Percentiles rank a stretch among this genome's conserved stretches.
Conservation (phyloP, 2,797 vertebrate species). For the Sciaenops ocellatus region DNA sequence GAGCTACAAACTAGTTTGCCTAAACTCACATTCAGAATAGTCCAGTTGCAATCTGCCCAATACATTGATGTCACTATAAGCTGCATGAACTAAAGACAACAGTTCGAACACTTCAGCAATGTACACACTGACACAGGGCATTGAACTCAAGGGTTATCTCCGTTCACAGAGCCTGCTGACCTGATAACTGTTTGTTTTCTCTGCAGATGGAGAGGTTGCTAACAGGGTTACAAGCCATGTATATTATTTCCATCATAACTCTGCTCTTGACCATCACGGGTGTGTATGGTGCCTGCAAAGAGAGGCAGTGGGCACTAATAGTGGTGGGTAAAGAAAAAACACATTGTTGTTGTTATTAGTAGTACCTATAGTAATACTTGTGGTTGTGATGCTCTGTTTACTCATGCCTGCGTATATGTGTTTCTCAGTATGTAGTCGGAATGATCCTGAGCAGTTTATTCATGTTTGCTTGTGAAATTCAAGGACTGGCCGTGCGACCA, state of each 20-base stretch:
- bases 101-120: not conserved
- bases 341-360: too few relatives aligned
- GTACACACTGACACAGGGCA: too few relatives aligned
- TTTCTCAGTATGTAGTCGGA: conserved; percentile 67
- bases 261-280: conserved; percentile 57
- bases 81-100: not conserved
- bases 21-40: too few relatives aligned
- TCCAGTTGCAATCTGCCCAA: not conserved
- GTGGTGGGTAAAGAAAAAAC: conserved; percentile 57
- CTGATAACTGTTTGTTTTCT: conserved; percentile 14
- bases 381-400: not conserved
- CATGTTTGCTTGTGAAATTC: not conserved
- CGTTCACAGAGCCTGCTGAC: not conserved
- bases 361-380: not conserved
- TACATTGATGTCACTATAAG: not conserved
- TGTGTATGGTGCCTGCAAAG: conserved; percentile 56
- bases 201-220: conserved; percentile 23
- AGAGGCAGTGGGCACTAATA: conserved; percentile 70
- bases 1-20: too few relatives aligned
- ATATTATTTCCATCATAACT: conserved; percentile 21
- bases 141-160: not conserved
- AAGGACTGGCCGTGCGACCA: accelerated
- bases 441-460: conserved; percentile 59
- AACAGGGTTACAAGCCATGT: conserved; percentile 1
- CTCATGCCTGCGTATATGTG: not conserved